Percentiles rank a stretch among this genome's conserved stretches.
phyloP scores from a whole-genome alignment of 2,797 vertebrate species.

The Yasuhikotakia modesta region DNA sequence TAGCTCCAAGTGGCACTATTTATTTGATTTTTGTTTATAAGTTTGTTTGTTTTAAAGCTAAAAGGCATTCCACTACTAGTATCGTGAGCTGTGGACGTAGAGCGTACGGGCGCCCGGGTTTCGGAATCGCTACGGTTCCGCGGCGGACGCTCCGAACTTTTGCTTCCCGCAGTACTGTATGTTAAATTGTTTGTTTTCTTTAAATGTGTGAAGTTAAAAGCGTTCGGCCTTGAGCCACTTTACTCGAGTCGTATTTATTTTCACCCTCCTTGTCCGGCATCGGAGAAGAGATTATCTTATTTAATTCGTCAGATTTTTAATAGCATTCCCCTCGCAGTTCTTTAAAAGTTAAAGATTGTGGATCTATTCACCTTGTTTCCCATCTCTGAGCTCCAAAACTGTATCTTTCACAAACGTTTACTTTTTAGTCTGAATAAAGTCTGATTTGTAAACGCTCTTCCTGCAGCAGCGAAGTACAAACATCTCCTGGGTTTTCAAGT shows the following conservation, averaged over 20 bases:
- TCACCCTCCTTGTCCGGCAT: conserved; percentile 1
- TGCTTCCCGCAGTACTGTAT: conserved; percentile 26
- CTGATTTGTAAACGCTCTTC: conserved; percentile 60
- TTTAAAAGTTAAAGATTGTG: conserved; percentile 9
- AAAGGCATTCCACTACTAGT: conserved; percentile 73
- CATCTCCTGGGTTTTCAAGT: conserved; percentile 71
- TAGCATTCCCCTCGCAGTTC: neutral
- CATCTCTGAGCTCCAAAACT: neutral
- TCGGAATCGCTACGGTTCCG: neutral
- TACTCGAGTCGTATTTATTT: conserved; percentile 45
- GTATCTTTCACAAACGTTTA: neutral
- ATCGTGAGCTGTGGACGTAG: conserved; percentile 58
- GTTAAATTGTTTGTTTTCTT: neutral
- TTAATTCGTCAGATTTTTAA: neutral
- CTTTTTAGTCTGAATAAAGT: conserved; percentile 24
- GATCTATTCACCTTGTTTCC: conserved; percentile 3
- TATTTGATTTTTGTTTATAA: conserved; percentile 62
- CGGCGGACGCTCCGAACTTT: neutral
- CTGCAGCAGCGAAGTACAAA: conserved; percentile 38
- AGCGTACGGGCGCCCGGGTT: neutral
- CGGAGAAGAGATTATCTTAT: conserved; percentile 25
- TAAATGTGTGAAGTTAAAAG: neutral
- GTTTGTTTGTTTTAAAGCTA: conserved; percentile 45
- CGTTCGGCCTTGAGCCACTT: conserved; percentile 15
- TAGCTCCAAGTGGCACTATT: conserved; percentile 67